Percentiles rank a stretch among this genome's conserved stretches.
Evolutionary conservation across 2,888 invertebrate genomes (phyloP).

Genomic region (Spodoptera littoralis): DNA sequence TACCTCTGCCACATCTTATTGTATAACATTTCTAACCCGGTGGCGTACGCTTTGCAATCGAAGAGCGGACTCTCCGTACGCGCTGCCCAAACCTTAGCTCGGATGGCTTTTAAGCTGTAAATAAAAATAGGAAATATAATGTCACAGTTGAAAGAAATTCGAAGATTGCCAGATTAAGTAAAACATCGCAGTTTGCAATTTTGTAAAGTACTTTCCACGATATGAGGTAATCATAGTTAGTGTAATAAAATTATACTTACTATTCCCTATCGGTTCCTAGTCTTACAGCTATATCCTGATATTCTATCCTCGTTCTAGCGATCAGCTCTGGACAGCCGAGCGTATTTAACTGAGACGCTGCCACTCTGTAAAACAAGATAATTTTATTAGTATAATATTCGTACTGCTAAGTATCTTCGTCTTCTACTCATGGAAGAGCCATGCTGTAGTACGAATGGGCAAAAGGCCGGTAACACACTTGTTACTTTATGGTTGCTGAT

Average conservation of each 20-base stretch:
- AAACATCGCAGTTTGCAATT: no score
- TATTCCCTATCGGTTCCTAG: slow-evolving; percentile 98
- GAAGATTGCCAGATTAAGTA: no score
- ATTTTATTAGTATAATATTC: not conserved
- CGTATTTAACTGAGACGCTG: slow-evolving; percentile 98
- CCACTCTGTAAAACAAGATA: slow-evolving; percentile 91
- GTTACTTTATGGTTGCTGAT: no score
- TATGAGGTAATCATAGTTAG: not conserved
- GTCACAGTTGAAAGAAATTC: not conserved
- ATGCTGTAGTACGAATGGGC: no score
- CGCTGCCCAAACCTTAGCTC: slow-evolving; percentile 98
- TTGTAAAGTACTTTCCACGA: no score
- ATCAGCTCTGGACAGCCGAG: slow-evolving; percentile 98
- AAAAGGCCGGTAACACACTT: no score
- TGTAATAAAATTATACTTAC: slow-evolving; percentile 89
- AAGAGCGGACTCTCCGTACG: slow-evolving; percentile 97
- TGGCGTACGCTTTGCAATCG: slow-evolving; percentile 97
- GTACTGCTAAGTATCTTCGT: not conserved
- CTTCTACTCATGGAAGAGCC: no score
- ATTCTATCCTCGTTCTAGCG: slow-evolving; percentile 96
- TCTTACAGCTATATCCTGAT: slow-evolving; percentile 98
- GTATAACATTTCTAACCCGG: slow-evolving; percentile 97
- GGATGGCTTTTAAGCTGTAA: slow-evolving; percentile 94
- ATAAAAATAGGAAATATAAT: slow-evolving; percentile 22
- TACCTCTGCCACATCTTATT: slow-evolving; percentile 96